These are phyloP conservation scores for Misgurnus mizolepis DNA, from an alignment of 2,113 vertebrate genomes.

Conservation along the genomic window DNA sequence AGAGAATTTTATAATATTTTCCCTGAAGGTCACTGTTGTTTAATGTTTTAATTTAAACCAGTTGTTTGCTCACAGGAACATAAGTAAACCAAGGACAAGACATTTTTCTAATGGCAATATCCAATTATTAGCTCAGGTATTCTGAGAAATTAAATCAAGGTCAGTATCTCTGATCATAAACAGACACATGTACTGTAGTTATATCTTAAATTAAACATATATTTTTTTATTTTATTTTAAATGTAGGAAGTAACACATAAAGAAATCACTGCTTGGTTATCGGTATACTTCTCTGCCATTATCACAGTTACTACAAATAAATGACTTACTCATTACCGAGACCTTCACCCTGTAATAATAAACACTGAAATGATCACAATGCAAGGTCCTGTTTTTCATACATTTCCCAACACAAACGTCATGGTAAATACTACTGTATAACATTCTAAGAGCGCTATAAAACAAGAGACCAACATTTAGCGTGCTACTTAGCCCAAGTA, in stretches of 20 bases:
- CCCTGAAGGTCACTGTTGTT: too few species aligned
- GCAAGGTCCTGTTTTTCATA: background rate
- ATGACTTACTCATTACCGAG: background rate
- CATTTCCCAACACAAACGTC: background rate
- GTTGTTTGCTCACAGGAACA: background rate
- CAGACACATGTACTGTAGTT: too few species aligned
- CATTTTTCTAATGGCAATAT: too few species aligned
- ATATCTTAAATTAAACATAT: background rate
- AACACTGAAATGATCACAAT: background rate
- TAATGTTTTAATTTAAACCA: too few species aligned
- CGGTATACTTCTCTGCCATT: background rate
- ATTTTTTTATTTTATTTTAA: background rate
- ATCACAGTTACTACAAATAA: background rate
- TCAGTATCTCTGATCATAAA: constrained; percentile 62
- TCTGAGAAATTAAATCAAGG: constrained; percentile 25
- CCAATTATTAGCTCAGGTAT: background rate
- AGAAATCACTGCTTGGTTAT: background rate
- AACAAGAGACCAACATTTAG: background rate
- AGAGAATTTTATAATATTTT: too few species aligned
- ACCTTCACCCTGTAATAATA: background rate
- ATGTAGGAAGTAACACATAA: background rate
- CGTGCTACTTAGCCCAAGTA: background rate
- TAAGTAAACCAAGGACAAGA: background rate
- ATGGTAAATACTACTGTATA: background rate
- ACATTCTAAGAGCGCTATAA: background rate